Base-by-base conservation (phyloP, 2,113 vertebrate genomes). In the Agapornis roseicollis region DNA sequence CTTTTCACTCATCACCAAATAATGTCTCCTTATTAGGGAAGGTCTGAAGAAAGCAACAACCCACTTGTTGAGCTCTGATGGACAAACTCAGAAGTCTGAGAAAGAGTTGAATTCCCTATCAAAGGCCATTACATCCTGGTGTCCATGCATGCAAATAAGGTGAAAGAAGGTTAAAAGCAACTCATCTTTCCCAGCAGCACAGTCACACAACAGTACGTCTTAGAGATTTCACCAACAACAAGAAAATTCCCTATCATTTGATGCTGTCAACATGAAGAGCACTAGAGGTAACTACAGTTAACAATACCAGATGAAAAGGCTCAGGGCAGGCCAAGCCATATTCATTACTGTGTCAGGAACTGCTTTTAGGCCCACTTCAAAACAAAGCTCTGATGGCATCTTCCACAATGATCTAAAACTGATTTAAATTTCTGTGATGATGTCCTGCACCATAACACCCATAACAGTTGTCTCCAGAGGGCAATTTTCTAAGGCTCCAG, bases 401-500 rank as follows among this genome's bases (percentile, higher is more conserved):
- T 79, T 94, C 44, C 41, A 50, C 72, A 92, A 82, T 88, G 18
- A 44, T 53, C 41, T 79, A 71, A 91, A 85, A 17, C 46, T 81
- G 66, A 76, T 89, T 81, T 94, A 79, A 92, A 81, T 63, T 85
- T 89, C 41, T 2, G 5, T 50, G 41, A 79, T 84, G 27, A 13
- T 84, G 63, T 94, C 91, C 74, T 77, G 84, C 58, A 56, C 63
- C 53, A 22, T 84, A 87, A 55, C 53, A 85, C 28, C 37, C 0
- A 0, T 69, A 89, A 85, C 6, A 24, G 2, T 28, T 79, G 19
- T 88, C 81, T 95, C 66, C 69, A 82, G 29, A 89, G 49, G 27
- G 13, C 46, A 80, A 89, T 94, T 96, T 95, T 91, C 74, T 41
- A 88, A 91, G 37, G 65, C 37, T 89, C 10, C 41, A 53, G 66